Evolutionary conservation across 2,797 vertebrate genomes (phyloP).

Genomic region (Phoebastria nigripes): DNA sequence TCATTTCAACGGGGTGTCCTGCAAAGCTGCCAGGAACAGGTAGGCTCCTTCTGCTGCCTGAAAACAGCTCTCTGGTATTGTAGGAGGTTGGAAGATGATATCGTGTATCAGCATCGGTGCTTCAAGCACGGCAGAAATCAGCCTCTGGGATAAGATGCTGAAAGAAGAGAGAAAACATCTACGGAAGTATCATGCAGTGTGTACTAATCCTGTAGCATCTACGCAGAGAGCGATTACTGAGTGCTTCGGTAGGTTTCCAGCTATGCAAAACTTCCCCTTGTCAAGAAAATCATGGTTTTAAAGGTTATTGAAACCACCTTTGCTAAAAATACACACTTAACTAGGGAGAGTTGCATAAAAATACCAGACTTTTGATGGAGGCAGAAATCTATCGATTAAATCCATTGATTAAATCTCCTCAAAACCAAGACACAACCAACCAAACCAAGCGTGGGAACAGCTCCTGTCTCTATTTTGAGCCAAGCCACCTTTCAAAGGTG

Average conservation of each 20-base stretch:
- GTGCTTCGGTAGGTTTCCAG: background rate
- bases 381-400: background rate
- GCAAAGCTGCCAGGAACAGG: background rate
- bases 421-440: background rate
- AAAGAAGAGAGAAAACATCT: background rate
- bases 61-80: background rate
- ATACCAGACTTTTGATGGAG: background rate
- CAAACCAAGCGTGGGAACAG: background rate
- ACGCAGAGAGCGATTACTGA: accelerated
- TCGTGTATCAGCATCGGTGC: background rate
- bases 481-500: background rate
- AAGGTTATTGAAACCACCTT: background rate
- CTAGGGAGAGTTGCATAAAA: background rate
- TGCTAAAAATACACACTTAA: background rate
- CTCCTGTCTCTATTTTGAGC: background rate
- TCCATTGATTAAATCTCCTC: background rate
- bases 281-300: background rate
- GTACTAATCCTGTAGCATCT: background rate
- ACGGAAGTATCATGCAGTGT: accelerated
- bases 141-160: background rate
- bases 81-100: background rate
- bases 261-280: background rate
- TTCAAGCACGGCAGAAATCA: background rate
- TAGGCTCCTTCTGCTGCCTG: background rate
- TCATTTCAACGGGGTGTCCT: background rate